Evolutionary conservation across 2,797 vertebrate species (phyloP).

Genomic region (Coreius guichenoti): DNA sequence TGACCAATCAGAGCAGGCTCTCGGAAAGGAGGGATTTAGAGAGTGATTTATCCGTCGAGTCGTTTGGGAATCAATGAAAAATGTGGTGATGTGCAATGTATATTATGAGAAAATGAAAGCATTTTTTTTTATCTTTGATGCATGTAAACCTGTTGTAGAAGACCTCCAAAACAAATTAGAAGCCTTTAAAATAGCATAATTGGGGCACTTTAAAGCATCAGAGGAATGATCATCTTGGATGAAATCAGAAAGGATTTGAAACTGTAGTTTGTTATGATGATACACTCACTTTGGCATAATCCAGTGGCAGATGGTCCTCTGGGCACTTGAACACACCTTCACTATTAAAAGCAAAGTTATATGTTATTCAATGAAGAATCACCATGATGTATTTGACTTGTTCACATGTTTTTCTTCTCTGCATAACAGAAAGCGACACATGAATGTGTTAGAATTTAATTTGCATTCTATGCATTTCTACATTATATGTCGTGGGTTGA

Average conservation of each 20-base stretch:
- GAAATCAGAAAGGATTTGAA: background rate
- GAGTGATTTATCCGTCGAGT: too few species aligned
- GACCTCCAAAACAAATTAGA: too few species aligned
- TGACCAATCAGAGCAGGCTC: too few species aligned
- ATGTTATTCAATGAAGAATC: constrained; percentile 4
- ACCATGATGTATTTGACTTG: background rate
- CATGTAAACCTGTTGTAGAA: too few species aligned
- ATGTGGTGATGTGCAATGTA: too few species aligned
- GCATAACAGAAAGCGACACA: background rate
- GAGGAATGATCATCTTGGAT: background rate
- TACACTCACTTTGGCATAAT: constrained; percentile 93
- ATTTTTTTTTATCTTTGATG: too few species aligned
- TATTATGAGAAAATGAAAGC: too few species aligned
- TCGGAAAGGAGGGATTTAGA: too few species aligned
- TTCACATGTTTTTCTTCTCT: background rate
- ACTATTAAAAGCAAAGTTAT: constrained; percentile 74
- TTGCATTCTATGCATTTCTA: background rate
- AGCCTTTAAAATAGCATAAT: too few species aligned
- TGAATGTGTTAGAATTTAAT: background rate
- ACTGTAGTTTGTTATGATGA: background rate
- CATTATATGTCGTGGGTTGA: constrained; percentile 19
- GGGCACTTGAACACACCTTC: constrained; percentile 98
- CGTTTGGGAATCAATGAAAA: too few species aligned
- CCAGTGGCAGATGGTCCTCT: constrained; percentile 94
- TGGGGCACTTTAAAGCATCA: background rate